Conservation (phyloP, 2,113 vertebrate genomes). For the Eulacestoma nigropectus region DNA sequence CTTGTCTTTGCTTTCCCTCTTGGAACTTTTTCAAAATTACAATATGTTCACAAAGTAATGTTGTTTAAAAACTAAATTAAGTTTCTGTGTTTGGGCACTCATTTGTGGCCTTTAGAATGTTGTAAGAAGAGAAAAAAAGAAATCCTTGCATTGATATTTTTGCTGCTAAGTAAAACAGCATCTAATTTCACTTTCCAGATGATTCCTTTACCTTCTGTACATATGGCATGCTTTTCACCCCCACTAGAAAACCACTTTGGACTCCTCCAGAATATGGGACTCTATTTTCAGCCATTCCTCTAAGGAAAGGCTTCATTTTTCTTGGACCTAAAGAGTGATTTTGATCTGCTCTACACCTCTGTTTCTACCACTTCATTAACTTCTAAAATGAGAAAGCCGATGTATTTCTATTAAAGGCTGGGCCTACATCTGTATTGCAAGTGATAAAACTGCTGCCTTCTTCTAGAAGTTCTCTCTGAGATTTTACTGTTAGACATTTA, state of each 20-base stretch:
- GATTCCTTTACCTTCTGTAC: neutral
- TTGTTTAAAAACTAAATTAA: neutral
- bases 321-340: neutral
- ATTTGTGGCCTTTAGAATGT: neutral
- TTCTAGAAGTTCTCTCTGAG: neutral
- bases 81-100: neutral
- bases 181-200: neutral
- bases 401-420: neutral
- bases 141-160: neutral
- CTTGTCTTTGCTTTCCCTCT: neutral
- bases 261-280: neutral
- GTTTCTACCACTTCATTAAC: neutral
- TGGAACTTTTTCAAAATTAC: neutral
- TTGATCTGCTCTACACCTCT: neutral
- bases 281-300: neutral
- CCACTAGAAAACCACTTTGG: neutral
- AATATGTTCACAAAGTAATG: neutral
- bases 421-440: neutral
- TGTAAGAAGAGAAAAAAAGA: neutral
- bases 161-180: neutral
- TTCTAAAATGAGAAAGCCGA: neutral
- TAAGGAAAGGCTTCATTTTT: neutral
- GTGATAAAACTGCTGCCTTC: neutral
- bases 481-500: neutral
- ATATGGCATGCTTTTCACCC: neutral